A percentile compares a stretch with the other conserved stretches of the same genome.
These are phyloP conservation scores for Lasioglossum villosulum DNA, from an alignment of 2,888 invertebrate species.

Conservation along the genomic window DNA sequence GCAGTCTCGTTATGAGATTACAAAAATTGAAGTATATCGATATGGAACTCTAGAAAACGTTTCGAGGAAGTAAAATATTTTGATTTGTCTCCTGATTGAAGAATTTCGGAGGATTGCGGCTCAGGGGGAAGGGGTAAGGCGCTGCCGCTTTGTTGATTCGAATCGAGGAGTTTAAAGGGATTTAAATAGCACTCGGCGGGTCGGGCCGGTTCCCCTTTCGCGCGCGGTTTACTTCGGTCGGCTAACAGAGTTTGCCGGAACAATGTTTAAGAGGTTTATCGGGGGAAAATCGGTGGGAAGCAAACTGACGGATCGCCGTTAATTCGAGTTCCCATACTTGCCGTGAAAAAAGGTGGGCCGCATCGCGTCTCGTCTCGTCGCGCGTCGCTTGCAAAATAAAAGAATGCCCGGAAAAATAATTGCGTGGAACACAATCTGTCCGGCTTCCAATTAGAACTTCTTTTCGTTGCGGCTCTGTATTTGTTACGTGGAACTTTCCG, in stretches of 20 bases:
- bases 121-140: background rate
- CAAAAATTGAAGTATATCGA: no score
- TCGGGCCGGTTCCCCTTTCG: background rate
- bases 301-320: conserved; percentile 30
- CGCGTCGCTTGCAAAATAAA: conserved; percentile 9
- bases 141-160: background rate
- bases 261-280: conserved; percentile 7
- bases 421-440: conserved; percentile 54
- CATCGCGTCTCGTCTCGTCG: no score
- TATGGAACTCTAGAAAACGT: no score
- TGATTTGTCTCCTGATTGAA: background rate
- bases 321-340: conserved; percentile 22
- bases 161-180: background rate
- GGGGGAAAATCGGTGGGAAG: background rate
- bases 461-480: conserved; percentile 41
- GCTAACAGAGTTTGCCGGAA: background rate
- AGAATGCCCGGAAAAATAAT: conserved; percentile 54
- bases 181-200: background rate
- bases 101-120: background rate
- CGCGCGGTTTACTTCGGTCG: background rate
- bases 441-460: conserved; percentile 61
- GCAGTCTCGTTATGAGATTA: no score
- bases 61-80: no score
- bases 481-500: conserved; percentile 48
- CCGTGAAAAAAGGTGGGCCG: conserved; percentile 40